Evolutionary conservation across 2,888 invertebrate genomes (phyloP).

Genomic region (Ennomos erosarius): DNA sequence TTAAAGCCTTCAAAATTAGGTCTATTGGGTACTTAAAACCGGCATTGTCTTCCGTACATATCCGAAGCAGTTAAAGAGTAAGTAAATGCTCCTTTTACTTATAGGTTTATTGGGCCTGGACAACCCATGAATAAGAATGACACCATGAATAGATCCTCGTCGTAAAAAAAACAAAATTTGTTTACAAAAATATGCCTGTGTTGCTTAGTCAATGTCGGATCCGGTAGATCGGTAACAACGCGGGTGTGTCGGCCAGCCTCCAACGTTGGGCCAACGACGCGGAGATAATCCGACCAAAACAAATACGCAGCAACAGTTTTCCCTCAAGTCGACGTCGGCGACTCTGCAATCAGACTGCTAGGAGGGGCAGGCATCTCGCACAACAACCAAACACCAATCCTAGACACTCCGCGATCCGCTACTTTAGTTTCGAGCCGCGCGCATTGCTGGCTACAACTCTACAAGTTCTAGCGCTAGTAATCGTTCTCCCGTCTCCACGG

Average conservation of each 20-base stretch:
- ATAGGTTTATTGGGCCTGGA: too few species aligned
- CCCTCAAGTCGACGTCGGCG: neutral
- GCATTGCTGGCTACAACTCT: neutral
- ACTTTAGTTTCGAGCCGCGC: slow-evolving; percentile 1
- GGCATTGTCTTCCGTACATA: too few species aligned
- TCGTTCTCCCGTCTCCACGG: slow-evolving; percentile 28
- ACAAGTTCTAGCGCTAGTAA: slow-evolving; percentile 11
- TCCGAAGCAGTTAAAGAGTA: too few species aligned
- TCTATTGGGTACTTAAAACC: too few species aligned
- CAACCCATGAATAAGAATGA: too few species aligned
- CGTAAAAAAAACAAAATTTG: neutral
- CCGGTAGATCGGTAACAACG: neutral
- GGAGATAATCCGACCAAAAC: slow-evolving; percentile 7
- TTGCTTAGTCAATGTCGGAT: neutral
- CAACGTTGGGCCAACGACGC: slow-evolving; percentile 8
- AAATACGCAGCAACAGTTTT: slow-evolving; percentile 8
- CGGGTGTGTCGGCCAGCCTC: slow-evolving; percentile 26
- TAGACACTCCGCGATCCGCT: too few species aligned
- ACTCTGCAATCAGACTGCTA: slow-evolving; percentile 4
- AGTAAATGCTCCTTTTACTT: too few species aligned
- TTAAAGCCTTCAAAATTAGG: too few species aligned
- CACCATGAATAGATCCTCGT: too few species aligned
- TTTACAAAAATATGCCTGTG: neutral
- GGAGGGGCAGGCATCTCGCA: neutral
- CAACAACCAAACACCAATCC: too few species aligned